Evolutionary conservation across 2,888 invertebrate genomes (phyloP), one percentile per base, ranked within the genome.

Genomic region (Hybos culiciformis): DNA sequence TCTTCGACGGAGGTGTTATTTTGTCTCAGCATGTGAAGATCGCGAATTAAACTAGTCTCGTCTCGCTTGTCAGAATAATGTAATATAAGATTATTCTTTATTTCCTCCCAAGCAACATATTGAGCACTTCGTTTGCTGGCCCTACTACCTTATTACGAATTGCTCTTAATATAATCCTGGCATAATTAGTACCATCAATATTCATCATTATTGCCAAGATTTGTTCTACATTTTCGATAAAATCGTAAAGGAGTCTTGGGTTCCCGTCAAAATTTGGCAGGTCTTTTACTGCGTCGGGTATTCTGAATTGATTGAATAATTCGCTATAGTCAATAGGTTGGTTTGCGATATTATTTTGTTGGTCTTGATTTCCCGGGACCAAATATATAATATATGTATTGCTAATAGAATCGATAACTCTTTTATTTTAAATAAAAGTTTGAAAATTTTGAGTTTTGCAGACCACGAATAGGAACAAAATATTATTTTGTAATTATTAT

Each of bases 261-360:
- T 46, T 46, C 1, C 42, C 43, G 15, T 47, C 44, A 24, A 45
- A 50, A 24, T 43, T 44, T 1, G 50, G 48, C 14, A 50, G 24
- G 32, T 52, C 46, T 24, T 50, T 50, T 11, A 49, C 48, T n/a
- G 46, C 49, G 32, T 51, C 50, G 0, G 50, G 49, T 6, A 51
- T 43, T 26, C 49, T 26, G 11, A 49, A 11, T n/a, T n/a, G n/a
- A n/a, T n/a, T n/a, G n/a, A n/a, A n/a, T n/a, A n/a, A n/a, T n/a
- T n/a, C n/a, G n/a, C n/a, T n/a, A n/a, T n/a, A n/a, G n/a, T n/a
- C n/a, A n/a, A n/a, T n/a, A n/a, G n/a, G n/a, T n/a, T n/a, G n/a
- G n/a, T n/a, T n/a, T n/a, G n/a, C n/a, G n/a, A n/a, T n/a, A n/a
- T n/a, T n/a, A n/a, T n/a, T n/a, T n/a, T n/a, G n/a, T 19, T 37